Evolutionary conservation across 1,140 invertebrate species (phyloP), one percentile per base, ranked within the genome.

Genomic region (Anastrepha ludens): DNA sequence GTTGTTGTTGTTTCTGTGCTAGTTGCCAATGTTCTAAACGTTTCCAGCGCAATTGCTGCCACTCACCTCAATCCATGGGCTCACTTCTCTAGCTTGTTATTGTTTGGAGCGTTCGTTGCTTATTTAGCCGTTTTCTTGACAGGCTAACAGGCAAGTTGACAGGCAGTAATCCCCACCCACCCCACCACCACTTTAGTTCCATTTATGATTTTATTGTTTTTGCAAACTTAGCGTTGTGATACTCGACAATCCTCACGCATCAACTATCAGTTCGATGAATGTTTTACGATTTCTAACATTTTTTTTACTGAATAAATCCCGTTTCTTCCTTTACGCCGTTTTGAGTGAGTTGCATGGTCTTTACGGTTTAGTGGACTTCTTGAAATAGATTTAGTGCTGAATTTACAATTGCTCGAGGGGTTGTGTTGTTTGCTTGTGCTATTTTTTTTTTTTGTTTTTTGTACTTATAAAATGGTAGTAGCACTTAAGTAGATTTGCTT

Each of bases 161-260:
- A 20, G 47, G 15, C 15, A 50, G n/a, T 47, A 74, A 74, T 13
- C 44, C 39, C 17, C 70, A 8, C n/a, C 3, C 13, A 47, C 44
- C 13, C 39, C 17, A 17, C 39, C 50, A 55, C 6, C 47, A 29
- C 11, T 81, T 20, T 13, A 29, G 74, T 81, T 20, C 47, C 67
- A 74, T 74, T 74, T 74, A n/a, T 74, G 67, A 44, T 74, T 74
- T 67, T 67, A 81, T 81, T 81, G 74, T 81, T 81, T 81, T 81
- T 55, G 74, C 74, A 81, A 58, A n/a, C 8, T 55, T 15, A 20
- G n/a, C 15, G 17, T 81, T 81, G 15, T 81, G 20, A 20, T 58
- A 81, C 47, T 81, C 74, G 47, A 81, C 74, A 81, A 81, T 58
- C 41, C 47, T 81, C 47, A 81, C 47, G 74, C 74, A 81, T 81